Evolutionary conservation across 2,888 invertebrate genomes (phyloP), one percentile per base, ranked within the genome.

Genomic region (Spilosoma lubricipeda): DNA sequence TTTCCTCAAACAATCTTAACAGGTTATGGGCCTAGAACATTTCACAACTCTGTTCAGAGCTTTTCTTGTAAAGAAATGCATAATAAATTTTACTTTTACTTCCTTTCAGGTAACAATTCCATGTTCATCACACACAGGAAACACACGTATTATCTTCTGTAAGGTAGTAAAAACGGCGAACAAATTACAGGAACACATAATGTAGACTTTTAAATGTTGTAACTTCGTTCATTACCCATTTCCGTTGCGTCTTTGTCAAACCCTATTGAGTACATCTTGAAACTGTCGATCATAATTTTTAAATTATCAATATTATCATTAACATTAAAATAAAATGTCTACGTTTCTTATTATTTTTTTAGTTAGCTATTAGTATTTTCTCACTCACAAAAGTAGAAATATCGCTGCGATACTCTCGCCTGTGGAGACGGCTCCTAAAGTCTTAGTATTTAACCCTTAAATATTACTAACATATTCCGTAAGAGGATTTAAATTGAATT

Each of bases 401-500:
- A 11, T 36, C 39, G 11, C 3, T 11, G 39, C 11, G 5, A 39
- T 11, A 4, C 9, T 39, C 39, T 39, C 39, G 39, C 39, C 39
- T 39, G 11, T 39, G 39, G 11, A 39, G 39, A 39, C 11, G 39
- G 11, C 7, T 2, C 27, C 9, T 59, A 13, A 2, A 33, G 48
- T 48, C 65, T 8, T 8, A 39, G 27, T 30, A 27, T 45, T 48
- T 27, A 18, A 48, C n/a, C n/a, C 27, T 45, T 67, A 27, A 42
- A 67, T 67, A 45, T 48, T 45, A n/a, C 30, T 20, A 48, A 63
- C 27, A 42, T 45, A 45, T 64, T 30, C 3, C 48, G 70, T 23
- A 23, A 42, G 27, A 52, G 71, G 65, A 66, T 71, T 71, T 66
- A 48, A 71, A 71, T 33, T 65, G 52, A 66, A 52, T 13, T 9